Evolutionary conservation across 2,113 vertebrate species (phyloP).

Genomic region (Acrocephalus kingi): DNA sequence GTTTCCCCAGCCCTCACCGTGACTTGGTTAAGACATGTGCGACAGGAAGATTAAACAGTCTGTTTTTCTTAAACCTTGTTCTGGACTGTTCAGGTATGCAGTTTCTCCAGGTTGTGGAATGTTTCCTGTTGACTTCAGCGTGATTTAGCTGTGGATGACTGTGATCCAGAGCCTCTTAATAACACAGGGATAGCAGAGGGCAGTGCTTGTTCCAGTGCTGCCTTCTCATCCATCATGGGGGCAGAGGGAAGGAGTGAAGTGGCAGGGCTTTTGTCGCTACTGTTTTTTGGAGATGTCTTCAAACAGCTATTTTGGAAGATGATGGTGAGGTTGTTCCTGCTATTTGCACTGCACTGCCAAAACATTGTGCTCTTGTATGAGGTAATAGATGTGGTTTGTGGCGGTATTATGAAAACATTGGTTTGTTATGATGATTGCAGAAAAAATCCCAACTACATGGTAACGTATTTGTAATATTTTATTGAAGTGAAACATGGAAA

Average conservation of each 20-base stretch:
- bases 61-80: not conserved
- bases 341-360: not conserved
- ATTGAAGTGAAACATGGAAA: slow-evolving; percentile 33
- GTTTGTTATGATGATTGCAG: slow-evolving; percentile 25
- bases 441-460: slow-evolving; percentile 40
- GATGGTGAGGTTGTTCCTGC: slow-evolving; percentile 32
- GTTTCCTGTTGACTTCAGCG: not conserved
- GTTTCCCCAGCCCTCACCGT: not conserved
- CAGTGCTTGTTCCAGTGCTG: not conserved
- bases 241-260: not conserved
- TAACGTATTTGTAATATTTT: slow-evolving; percentile 55
- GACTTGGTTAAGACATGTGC: not conserved
- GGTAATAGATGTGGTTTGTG: slow-evolving; percentile 39
- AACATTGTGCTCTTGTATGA: slow-evolving; percentile 14
- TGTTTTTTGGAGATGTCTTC: not conserved
- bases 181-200: not conserved
- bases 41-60: not conserved
- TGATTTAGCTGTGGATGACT: not conserved
- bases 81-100: not conserved
- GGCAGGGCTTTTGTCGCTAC: not conserved
- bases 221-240: not conserved
- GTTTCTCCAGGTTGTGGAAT: not conserved
- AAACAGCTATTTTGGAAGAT: slow-evolving; percentile 36
- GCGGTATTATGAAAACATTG: slow-evolving; percentile 22
- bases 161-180: not conserved